Evolutionary conservation across 1,140 invertebrate genomes (phyloP), one percentile per base, ranked within the genome.

Genomic region (Lutraria rhynchaena): DNA sequence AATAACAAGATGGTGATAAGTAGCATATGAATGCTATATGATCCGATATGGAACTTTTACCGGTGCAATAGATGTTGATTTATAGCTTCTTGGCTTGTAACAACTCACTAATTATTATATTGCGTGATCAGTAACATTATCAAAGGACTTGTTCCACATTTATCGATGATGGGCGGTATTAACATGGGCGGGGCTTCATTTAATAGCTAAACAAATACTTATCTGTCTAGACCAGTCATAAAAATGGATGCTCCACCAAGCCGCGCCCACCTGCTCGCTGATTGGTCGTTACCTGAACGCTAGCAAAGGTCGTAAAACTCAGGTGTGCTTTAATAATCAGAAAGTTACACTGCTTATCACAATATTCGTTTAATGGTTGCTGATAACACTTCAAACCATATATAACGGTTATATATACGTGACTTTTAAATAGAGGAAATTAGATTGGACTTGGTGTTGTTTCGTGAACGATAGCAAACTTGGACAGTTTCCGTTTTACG

Each of bases 271-370:
- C 4, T 58, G 3, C 27, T 2, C 19, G n/a, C 55, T 31, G 37
- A 75, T 75, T 75, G 73, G 73, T 46, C 63, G 44, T 60, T 61
- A 15, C 27, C 44, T 13, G 63, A 46, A 46, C 31, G 44, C 41
- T 46, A 44, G 55, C 24, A 75, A 75, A 75, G 73, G 73, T 75
- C 73, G 58, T 75, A 75, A 75, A 75, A 75, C 44, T 60, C 57
- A 67, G 58, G 73, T 49, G 55, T 33, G 55, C 55, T 60, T 74
- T 75, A 60, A 60, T 75, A 75, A 27, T 63, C 35, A 46, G n/a
- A 46, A 29, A 35, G 57, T 46, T 44, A 46, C n/a, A 24, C 27
- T 27, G 17, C 24, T 61, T 75, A n/a, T 61, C 73, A 75, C 57
- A 57, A 57, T 60, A 57, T 44, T 55, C 49, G 33, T 35, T 55